phyloP scores from a whole-genome alignment of 1,140 invertebrate genomes.

The Cydia pomonella region DNA sequence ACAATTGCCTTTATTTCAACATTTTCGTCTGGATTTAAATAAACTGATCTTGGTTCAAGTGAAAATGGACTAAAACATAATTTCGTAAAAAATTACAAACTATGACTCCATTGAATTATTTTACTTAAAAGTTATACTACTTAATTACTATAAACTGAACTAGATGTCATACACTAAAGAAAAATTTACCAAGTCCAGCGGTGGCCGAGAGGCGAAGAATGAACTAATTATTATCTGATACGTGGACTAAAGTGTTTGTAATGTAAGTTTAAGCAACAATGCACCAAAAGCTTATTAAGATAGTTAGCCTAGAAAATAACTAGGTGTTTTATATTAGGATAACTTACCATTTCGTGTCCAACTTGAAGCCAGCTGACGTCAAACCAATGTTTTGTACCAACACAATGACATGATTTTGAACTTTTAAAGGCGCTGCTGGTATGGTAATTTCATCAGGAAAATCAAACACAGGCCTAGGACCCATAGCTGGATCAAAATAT shows the following conservation, averaged over 20 bases:
- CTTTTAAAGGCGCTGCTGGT: constrained; percentile 61
- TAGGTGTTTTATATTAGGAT: background rate
- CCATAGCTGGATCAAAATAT: constrained; percentile 55
- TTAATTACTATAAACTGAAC: too few relatives aligned
- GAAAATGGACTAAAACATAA: constrained; percentile 61
- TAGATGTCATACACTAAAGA: too few relatives aligned
- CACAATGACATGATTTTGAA: constrained; percentile 55
- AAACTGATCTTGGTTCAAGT: constrained; percentile 61
- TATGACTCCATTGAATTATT: too few relatives aligned
- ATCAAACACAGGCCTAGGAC: constrained; percentile 64
- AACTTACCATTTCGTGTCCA: constrained; percentile 58
- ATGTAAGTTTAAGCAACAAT: background rate
- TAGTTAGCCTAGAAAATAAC: background rate
- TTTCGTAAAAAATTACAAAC: too few relatives aligned
- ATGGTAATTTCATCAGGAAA: constrained; percentile 63
- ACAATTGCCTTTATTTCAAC: constrained; percentile 59
- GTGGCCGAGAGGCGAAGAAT: too few relatives aligned
- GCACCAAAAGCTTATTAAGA: background rate
- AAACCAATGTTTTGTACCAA: constrained; percentile 58
- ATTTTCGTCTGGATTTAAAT: constrained; percentile 56
- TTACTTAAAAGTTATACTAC: too few relatives aligned
- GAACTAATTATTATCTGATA: too few relatives aligned
- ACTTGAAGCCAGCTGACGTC: constrained; percentile 58
- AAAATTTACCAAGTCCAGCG: too few relatives aligned
- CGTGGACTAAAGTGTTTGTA: too few relatives aligned